These are phyloP conservation scores for Phorcus lineatus DNA, from an alignment of 2,888 invertebrate genomes.

Conservation along the genomic window DNA sequence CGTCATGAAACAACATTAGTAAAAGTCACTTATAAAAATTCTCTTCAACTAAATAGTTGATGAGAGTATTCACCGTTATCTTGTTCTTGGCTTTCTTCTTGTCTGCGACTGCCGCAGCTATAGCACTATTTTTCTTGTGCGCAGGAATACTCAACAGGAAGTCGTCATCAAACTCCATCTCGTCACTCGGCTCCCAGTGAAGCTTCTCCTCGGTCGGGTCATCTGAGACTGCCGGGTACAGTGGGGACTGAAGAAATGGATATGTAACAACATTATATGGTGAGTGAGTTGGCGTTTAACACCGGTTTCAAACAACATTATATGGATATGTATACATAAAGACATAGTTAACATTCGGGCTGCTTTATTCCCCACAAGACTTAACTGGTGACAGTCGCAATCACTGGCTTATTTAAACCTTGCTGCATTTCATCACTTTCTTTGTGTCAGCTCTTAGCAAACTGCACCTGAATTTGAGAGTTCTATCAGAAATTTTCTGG, in stretches of 20 bases:
- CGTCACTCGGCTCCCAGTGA: slow-evolving; percentile 62
- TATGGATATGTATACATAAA: too few species aligned
- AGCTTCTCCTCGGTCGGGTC: slow-evolving; percentile 65
- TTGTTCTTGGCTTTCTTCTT: slow-evolving; percentile 44
- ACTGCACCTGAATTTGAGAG: too few species aligned
- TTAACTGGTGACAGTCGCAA: too few species aligned
- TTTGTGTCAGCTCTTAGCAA: too few species aligned
- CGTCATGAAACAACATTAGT: too few species aligned
- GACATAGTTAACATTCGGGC: too few species aligned
- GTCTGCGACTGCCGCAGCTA: slow-evolving; percentile 33
- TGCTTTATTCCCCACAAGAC: too few species aligned
- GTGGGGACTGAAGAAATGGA: not conserved
- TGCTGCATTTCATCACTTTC: too few species aligned
- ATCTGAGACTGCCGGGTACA: slow-evolving; percentile 64
- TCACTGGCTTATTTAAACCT: too few species aligned
- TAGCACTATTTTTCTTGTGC: slow-evolving; percentile 40
- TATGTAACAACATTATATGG: not conserved
- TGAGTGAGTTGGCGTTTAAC: not conserved
- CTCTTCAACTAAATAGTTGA: too few species aligned
- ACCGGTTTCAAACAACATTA: too few species aligned
- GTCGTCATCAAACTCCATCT: slow-evolving; percentile 70
- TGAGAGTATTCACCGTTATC: not conserved
- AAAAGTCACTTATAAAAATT: not conserved
- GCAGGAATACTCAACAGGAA: slow-evolving; percentile 48
- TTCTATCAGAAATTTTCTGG: too few species aligned